A percentile compares a stretch with the other conserved stretches of the same genome.
Conservation (phyloP, 2,888 invertebrate species). For the Microchrysa polita region DNA sequence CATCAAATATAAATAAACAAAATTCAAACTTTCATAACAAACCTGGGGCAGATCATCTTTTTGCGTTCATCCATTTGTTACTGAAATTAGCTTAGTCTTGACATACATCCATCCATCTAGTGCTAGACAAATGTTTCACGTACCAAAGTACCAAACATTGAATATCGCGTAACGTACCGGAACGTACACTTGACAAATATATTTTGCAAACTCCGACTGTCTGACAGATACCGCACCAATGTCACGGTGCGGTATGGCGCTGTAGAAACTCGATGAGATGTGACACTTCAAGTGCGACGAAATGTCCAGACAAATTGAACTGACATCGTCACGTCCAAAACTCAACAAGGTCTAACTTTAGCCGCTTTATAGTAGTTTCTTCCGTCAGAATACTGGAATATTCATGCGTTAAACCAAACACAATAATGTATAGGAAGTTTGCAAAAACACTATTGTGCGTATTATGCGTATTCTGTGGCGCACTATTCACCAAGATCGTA, state of each 20-base stretch:
- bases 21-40: no score
- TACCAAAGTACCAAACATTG: not conserved
- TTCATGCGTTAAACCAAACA: no score
- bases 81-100: not conserved
- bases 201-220: not conserved
- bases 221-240: constrained; percentile 3
- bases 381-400: not conserved
- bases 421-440: constrained; percentile 5
- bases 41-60: no score
- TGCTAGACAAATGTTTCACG: not conserved
- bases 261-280: not conserved
- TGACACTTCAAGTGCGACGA: not conserved
- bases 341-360: not conserved
- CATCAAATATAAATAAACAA: no score
- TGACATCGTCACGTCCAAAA: not conserved
- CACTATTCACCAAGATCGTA: constrained; percentile 16
- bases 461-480: not conserved
- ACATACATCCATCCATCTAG: not conserved
- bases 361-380: not conserved
- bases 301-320: not conserved
- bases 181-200: not conserved
- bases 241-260: not conserved
- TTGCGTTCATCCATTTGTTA: no score
- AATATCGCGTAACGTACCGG: not conserved
- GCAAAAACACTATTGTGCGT: not conserved